Evolutionary conservation across 2,888 invertebrate species (phyloP).

Genomic region (Imbricaverruca yamaguchii): DNA sequence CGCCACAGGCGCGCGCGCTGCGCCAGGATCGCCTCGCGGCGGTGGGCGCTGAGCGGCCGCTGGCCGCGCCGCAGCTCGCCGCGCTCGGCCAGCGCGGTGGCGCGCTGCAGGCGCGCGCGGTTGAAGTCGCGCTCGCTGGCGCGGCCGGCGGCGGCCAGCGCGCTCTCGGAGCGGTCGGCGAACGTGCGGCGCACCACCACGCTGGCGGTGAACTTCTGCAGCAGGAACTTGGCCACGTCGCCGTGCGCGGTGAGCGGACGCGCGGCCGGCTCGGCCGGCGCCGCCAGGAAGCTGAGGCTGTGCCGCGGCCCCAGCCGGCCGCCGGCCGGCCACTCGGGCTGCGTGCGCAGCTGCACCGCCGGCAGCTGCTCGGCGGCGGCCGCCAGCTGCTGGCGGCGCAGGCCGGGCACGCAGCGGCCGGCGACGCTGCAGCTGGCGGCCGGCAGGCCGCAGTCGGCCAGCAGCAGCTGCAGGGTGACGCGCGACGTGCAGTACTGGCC

Average conservation of each 20-base stretch:
- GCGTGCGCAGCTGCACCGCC: background rate
- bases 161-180: background rate
- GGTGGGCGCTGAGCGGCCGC: background rate
- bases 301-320: background rate
- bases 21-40: background rate
- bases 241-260: background rate
- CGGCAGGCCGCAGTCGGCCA: constrained; percentile 1
- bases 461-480: background rate
- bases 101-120: background rate
- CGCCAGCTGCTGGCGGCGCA: background rate
- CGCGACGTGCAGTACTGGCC: background rate
- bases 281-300: background rate
- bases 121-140: background rate
- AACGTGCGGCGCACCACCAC: background rate
- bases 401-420: constrained; percentile 4
- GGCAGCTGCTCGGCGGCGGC: background rate
- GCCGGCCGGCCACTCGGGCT: background rate
- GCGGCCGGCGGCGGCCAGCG: background rate
- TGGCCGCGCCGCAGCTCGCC: background rate
- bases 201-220: constrained; percentile 7
- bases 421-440: background rate
- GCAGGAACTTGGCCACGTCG: background rate
- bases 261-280: background rate
- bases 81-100: background rate
- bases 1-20: background rate